Evolutionary conservation across 2,113 vertebrate genomes (phyloP), one percentile per base, ranked within the genome.

Genomic region (Serinus canaria): DNA sequence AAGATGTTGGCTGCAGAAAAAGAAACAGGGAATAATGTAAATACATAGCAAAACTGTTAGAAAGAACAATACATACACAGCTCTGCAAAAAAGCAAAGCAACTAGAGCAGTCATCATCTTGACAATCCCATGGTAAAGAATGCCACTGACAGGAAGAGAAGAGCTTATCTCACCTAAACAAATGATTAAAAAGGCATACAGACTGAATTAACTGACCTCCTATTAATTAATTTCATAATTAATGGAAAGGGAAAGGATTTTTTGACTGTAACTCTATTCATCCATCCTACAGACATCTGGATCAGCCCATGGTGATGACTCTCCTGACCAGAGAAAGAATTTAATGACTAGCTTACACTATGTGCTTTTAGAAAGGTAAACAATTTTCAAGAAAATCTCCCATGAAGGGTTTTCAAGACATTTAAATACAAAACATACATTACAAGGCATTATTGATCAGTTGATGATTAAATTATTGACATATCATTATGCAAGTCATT

Each of bases 1-100:
- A 98, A 98, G 47, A 96, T 97, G 68, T 99, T 99, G 35, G 98
- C 99, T 99, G 96, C 13, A 93, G 89, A 94, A 90, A 94, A 89
- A 90, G 66, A 96, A 86, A 94, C 41, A 87, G 25, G 35, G 31
- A 84, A 60, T 25, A 52, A 69, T 24, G 20, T 55, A 83, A 63
- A 75, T 39, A 49, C 22, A 59, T 3, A 72, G 53, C 62, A 79
- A 66, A 92, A 58, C 37, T 58, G 80, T 55, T 33, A 68, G 7
- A 70, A 75, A 84, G 43, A 76, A 23, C 28, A 83, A 25, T 28
- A 60, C 0, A 0, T 19, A 39, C 15, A 22, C 44, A 81, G 64
- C 9, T 35, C 31, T 75, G 56, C 21, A 83, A 75, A 83, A 44
- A 83, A 14, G 4, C 50, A 67, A 43, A 24, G 46, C 14, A 60